Evolutionary conservation across 1,140 invertebrate species (phyloP), one percentile per base, ranked within the genome.

Genomic region (Hesperophylax magnus): DNA sequence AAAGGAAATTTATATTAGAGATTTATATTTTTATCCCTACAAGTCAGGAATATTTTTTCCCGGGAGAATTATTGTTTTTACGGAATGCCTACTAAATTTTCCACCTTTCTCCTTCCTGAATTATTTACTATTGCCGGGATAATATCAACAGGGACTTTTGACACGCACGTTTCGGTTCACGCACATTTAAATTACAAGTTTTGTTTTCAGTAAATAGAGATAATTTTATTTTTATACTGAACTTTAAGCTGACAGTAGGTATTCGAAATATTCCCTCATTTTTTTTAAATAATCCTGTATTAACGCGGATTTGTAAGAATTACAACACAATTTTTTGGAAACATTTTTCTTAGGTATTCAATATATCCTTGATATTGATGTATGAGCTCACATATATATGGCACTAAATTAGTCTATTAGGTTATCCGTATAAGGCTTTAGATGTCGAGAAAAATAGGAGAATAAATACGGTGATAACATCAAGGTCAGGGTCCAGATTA

Each of bases 121-220:
- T 74, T 81, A 72, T 63, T 74, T 74, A 53, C 69, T 63, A 58
- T 58, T 58, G 22, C 54, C 18, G 67, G 61, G 31, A 81, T 61
- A 65, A 81, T 81, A 81, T 81, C 75, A 78, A 72, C 75, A 56
- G 63, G 54, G 69, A 78, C 77, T 78, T 60, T 81, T 81, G 75
- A 78, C 80, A 81, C 80, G 80, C 80, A 78, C 77, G 65, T 78
- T 76, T 76, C 76, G 67, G 80, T 81, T 81, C 80, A 81, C 80
- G 80, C 80, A 78, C 72, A 24, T 72, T 58, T 7, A 75, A 75
- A 75, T 75, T 75, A 27, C 24, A 27, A 75, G 56, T 31, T 54
- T 71, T 20, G 34, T 47, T 52, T 71, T 71, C 67, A 18, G 67
- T 20, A 71, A 67, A 47, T 27, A 71, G 24, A 20, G 34, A 52